Evolutionary conservation across 1,140 invertebrate genomes (phyloP).

Genomic region (Drosophila ambigua): DNA sequence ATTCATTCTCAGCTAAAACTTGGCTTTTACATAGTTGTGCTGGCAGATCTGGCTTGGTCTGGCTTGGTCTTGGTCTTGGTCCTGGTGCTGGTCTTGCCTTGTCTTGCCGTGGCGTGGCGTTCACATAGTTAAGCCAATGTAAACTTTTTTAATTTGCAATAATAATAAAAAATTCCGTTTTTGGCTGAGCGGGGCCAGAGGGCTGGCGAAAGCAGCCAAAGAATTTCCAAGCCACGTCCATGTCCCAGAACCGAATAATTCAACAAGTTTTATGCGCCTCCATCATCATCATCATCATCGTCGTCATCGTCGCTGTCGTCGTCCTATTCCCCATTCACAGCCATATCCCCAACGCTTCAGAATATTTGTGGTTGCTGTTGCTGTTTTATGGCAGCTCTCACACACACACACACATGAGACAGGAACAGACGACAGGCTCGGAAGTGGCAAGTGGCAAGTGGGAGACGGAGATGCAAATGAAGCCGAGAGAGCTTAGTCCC

Average conservation of each 20-base stretch:
- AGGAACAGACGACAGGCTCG: too few species aligned
- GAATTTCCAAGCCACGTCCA: constrained; percentile 52
- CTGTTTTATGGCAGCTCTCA: constrained; percentile 46
- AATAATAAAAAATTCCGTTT: constrained; percentile 77
- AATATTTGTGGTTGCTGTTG: constrained; percentile 69
- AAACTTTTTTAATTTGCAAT: constrained; percentile 82
- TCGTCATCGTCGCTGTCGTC: background rate
- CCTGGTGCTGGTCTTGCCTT: background rate
- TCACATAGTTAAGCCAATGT: constrained; percentile 76
- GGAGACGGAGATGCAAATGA: background rate
- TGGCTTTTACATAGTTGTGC: constrained; percentile 72
- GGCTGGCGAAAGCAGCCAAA: constrained; percentile 4
- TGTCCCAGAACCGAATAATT: constrained; percentile 60
- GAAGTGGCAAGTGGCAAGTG: background rate
- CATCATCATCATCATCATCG: constrained; percentile 32
- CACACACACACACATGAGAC: constrained; percentile 40
- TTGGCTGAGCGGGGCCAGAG: constrained; percentile 17
- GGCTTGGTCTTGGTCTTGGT: background rate
- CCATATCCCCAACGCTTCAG: constrained; percentile 19
- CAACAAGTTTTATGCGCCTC: constrained; percentile 76
- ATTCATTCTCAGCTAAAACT: constrained; percentile 59
- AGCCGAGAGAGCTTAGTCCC: constrained; percentile 25
- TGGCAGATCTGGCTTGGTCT: constrained; percentile 7
- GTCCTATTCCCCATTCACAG: constrained; percentile 5
- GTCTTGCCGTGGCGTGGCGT: constrained; percentile 6